Base-by-base conservation (phyloP, 1,140 invertebrate species). In the Elymnias hypermnestra region DNA sequence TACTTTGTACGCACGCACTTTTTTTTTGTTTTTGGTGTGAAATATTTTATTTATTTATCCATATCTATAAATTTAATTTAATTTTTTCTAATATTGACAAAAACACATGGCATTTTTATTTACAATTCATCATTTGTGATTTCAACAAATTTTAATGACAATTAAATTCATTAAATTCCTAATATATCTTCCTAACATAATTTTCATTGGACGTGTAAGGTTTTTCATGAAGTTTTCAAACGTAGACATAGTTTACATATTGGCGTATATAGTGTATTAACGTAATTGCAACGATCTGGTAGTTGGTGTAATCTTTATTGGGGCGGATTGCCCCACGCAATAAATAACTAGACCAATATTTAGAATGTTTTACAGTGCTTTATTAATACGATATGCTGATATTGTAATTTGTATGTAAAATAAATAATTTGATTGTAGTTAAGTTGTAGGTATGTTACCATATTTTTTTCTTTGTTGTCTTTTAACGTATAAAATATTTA, bases 311-410 rank as follows among this genome's bases (percentile, higher is more conserved):
- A n/a, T 39, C 25, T 38, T 51, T 29, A 22, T 59, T 57, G 53
- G 54, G 60, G 56, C 40, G 29, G 17, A 55, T 31, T 46, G 63
- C 69, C 63, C 70, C 63, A 55, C 53, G 81, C 77, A 84, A 84
- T 83, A 83, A 83, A 65, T 70, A 68, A 75, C 63, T 85, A 85
- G 82, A 85, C 78, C 82, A 85, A 85, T 85, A 79, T 82, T 78
- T 83, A 83, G 78, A 79, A 73, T 65, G 63, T 77, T 79, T 81
- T 84, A 83, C 78, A 84, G 60, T 72, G 75, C 74, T 82, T 81
- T 79, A 77, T 56, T 72, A 58, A 70, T 57, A 72, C 68, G 38
- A 53, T 70, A 68, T 78, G 73, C 70, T 75, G 72, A 76, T 72
- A 77, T 77, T 77, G 72, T 76, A 70, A 71, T 69, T 72, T 71